phyloP scores from a whole-genome alignment of 2,888 invertebrate genomes.

The Orthosia incerta region DNA sequence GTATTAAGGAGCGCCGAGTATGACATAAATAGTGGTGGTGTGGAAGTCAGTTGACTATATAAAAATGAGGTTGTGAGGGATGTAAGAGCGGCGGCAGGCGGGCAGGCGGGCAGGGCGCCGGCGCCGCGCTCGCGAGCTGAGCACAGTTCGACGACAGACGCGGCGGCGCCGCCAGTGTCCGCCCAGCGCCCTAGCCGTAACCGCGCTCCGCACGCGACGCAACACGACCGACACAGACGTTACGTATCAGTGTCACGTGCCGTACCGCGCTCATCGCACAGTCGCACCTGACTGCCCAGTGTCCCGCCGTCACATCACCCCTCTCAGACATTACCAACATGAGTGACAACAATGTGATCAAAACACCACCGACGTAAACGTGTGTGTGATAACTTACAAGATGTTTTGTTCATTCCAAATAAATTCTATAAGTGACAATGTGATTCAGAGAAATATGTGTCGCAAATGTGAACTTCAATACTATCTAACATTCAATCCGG shows the following conservation, averaged over 20 bases:
- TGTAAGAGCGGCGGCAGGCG: constrained; percentile 82
- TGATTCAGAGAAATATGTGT: constrained; percentile 77
- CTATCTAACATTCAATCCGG: constrained; percentile 84
- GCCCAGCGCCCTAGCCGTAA: constrained; percentile 78
- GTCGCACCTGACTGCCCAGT: constrained; percentile 41
- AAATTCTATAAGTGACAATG: constrained; percentile 75
- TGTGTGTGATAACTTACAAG: constrained; percentile 80
- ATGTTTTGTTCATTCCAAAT: constrained; percentile 79
- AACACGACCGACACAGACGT: constrained; percentile 42
- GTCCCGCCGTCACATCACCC: constrained; percentile 61
- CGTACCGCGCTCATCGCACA: constrained; percentile 45
- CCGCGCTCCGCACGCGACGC: constrained; percentile 69
- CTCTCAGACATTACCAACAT: constrained; percentile 64
- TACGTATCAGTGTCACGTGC: constrained; percentile 68
- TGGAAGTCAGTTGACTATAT: constrained; percentile 90
- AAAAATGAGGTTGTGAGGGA: constrained; percentile 88
- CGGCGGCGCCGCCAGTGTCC: constrained; percentile 85
- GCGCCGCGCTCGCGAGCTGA: constrained; percentile 84
- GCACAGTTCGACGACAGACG: constrained; percentile 84
- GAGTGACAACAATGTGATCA: constrained; percentile 75
- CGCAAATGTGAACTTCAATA: constrained; percentile 77
- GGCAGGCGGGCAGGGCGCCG: constrained; percentile 89
- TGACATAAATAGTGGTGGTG: constrained; percentile 90
- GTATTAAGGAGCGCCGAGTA: constrained; percentile 88
- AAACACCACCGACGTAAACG: constrained; percentile 77